These are phyloP conservation scores for Parauchenoglanis punctatus DNA, from an alignment of 2,797 vertebrate genomes.

Conservation along the genomic window DNA sequence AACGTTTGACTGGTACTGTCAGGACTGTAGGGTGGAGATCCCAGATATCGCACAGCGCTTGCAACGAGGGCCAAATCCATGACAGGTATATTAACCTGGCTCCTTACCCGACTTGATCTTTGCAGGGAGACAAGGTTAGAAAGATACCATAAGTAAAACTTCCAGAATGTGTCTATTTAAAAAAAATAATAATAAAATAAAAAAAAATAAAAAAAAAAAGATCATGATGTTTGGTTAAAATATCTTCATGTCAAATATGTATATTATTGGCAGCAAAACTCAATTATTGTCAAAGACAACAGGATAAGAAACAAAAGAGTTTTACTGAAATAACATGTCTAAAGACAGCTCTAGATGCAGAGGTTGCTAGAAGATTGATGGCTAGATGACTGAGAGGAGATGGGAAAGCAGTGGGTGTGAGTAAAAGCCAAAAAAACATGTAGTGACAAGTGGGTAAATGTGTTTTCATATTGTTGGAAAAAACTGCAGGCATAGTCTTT, in stretches of 20 bases:
- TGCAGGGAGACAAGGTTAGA: not conserved
- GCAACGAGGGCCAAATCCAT: too few relatives aligned
- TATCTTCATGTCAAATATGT: not conserved
- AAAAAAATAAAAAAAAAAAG: not conserved
- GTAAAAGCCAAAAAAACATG: not conserved
- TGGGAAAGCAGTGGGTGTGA: not conserved
- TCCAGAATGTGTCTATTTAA: not conserved
- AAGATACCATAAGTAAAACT: not conserved
- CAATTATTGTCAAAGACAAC: not conserved
- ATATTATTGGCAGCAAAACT: not conserved
- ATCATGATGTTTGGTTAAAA: not conserved
- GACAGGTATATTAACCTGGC: not conserved
- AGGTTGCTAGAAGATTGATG: not conserved
- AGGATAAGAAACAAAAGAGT: not conserved
- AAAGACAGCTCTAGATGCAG: not conserved
- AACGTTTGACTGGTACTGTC: too few relatives aligned
- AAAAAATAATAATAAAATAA: too few relatives aligned
- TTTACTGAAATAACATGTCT: not conserved
- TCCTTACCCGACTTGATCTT: not conserved
- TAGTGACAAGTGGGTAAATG: not conserved
- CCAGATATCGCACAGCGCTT: too few relatives aligned
- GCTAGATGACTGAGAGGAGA: not conserved
- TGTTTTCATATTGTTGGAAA: not conserved
- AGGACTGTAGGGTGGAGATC: too few relatives aligned
- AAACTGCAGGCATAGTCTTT: not conserved